phyloP scores from a whole-genome alignment of 30 jellyfish, hydroid and myxozoan genomes.

The Aurelia sp. region DNA sequence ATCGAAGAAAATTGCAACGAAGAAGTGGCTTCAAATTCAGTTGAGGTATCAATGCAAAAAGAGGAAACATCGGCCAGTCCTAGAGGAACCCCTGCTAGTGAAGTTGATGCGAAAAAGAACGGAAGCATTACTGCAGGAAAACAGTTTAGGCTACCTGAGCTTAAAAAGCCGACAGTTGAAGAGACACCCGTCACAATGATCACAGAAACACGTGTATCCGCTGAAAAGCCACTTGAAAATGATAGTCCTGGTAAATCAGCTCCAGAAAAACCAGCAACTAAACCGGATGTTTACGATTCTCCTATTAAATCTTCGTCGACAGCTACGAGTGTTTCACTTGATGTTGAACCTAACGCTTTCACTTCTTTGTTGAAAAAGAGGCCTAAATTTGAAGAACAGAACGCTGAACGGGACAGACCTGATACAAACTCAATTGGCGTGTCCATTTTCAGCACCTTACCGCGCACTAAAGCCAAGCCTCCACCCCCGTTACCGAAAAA shows the following conservation, averaged over 20 bases:
- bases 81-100: neutral
- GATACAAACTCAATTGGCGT: conserved; percentile 46
- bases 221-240: neutral
- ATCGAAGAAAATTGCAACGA: neutral
- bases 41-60: neutral
- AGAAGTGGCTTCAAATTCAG: neutral
- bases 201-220: neutral
- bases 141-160: neutral
- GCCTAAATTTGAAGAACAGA: conserved; percentile 23
- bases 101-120: neutral
- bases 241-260: neutral
- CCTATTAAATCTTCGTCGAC: conserved; percentile 2
- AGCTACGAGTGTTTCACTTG: neutral
- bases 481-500: conserved; percentile 48
- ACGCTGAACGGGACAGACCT: conserved; percentile 47
- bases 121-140: neutral
- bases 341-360: conserved; percentile 36
- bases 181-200: neutral
- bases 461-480: conserved; percentile 48
- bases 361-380: conserved; percentile 47
- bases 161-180: neutral
- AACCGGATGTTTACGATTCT: neutral
- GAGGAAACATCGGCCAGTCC: neutral
- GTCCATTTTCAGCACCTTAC: conserved; percentile 66
- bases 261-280: neutral